Evolutionary conservation across 2,797 vertebrate species (phyloP).

Genomic region (Numenius phaeopus): DNA sequence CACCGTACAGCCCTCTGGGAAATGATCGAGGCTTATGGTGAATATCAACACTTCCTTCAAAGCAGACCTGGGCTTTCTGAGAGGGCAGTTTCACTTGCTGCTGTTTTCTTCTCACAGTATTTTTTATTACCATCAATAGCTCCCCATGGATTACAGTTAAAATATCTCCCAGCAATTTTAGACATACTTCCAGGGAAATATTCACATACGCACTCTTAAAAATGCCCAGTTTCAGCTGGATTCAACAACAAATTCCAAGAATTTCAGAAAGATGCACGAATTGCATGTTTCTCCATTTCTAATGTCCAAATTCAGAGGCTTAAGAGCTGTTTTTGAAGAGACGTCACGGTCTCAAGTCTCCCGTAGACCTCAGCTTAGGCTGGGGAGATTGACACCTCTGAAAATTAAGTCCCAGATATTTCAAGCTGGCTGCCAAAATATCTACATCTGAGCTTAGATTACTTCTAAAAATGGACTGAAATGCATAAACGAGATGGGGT

Average conservation of each 20-base stretch:
- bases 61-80: conserved; percentile 65
- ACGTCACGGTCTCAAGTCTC: neutral
- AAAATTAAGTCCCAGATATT: conserved; percentile 17
- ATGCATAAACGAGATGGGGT: neutral
- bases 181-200: conserved; percentile 19
- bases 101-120: conserved; percentile 71
- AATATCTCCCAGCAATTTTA: conserved; percentile 42
- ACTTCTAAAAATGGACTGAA: neutral
- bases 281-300: neutral
- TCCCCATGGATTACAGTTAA: conserved; percentile 33
- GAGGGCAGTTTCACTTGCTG: conserved; percentile 69
- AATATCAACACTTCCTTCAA: conserved; percentile 72
- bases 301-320: neutral
- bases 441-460: neutral
- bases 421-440: neutral
- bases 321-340: neutral
- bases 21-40: conserved; percentile 65
- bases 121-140: conserved; percentile 61
- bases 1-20: conserved; percentile 24
- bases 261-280: neutral
- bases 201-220: neutral
- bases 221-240: conserved; percentile 4
- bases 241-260: neutral
- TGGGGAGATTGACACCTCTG: neutral
- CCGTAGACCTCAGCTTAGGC: neutral